Percentiles rank a stretch among this genome's conserved stretches.
phyloP scores from a whole-genome alignment of 2,113 vertebrate genomes.

The Elachura formosa region DNA sequence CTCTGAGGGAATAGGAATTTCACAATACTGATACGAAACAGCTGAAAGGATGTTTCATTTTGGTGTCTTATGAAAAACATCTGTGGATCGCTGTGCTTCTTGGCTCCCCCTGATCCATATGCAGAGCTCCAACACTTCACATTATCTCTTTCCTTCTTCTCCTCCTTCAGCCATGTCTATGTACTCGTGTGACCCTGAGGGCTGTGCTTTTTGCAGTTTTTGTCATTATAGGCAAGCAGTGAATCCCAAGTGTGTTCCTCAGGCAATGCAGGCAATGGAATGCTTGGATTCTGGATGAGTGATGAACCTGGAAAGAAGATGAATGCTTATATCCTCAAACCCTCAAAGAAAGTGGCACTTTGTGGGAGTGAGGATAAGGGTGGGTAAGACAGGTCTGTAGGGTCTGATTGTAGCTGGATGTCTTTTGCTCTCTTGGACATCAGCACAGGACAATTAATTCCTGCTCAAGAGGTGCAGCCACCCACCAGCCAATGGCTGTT shows the following conservation, averaged over 20 bases:
- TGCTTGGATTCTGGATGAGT: not conserved
- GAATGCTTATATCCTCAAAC: not conserved
- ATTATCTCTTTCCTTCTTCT: not conserved
- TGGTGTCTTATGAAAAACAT: constrained; percentile 3
- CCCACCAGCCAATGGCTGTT: not conserved
- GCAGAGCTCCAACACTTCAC: not conserved
- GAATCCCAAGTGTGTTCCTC: not conserved
- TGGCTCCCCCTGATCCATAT: not conserved
- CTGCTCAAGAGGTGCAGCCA: not conserved
- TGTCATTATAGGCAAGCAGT: not conserved
- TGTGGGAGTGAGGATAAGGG: not conserved
- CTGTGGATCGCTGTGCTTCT: not conserved
- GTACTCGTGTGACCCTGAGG: not conserved
- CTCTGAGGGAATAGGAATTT: not conserved
- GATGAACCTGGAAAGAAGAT: not conserved
- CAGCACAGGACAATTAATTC: not conserved
- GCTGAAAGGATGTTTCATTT: not conserved
- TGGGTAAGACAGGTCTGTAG: not conserved
- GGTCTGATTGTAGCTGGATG: not conserved
- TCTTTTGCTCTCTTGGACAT: not conserved
- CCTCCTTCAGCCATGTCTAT: not conserved
- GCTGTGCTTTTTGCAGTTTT: not conserved
- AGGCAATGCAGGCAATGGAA: not conserved
- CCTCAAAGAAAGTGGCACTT: not conserved
- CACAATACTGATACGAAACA: not conserved